Conservation (phyloP, 1,140 invertebrate species). For the Danaus plexippus region DNA sequence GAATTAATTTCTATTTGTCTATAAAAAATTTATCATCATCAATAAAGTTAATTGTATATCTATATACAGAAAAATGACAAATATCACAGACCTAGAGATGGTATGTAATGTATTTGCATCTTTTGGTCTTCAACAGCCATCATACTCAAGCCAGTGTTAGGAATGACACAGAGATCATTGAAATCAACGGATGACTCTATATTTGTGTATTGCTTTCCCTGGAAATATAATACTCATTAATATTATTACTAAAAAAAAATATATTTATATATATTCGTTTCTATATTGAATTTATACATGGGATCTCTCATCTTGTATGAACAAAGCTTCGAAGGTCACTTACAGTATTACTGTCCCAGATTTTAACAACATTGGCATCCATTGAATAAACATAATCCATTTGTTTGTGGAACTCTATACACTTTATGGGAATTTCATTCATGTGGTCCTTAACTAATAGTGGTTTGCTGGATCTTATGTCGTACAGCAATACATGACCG, state of each 20-base stretch:
- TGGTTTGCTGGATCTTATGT: constrained; percentile 93
- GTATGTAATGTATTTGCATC: constrained; percentile 96
- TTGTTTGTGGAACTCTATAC: constrained; percentile 87
- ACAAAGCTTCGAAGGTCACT: constrained; percentile 33
- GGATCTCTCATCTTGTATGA: no score
- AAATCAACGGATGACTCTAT: constrained; percentile 89
- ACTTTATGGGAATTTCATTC: constrained; percentile 93
- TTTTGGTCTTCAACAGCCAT: constrained; percentile 95
- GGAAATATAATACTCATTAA: constrained; percentile 40
- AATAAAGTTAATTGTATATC: background rate
- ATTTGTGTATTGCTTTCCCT: constrained; percentile 94
- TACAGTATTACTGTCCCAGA: constrained; percentile 94
- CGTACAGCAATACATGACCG: constrained; percentile 95
- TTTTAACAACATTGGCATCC: constrained; percentile 93
- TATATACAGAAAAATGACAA: constrained; percentile 1
- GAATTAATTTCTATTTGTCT: no score
- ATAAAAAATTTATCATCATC: no score
- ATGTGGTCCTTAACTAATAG: constrained; percentile 94
- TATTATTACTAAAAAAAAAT: background rate
- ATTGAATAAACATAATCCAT: constrained; percentile 91
- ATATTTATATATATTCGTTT: background rate
- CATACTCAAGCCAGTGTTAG: constrained; percentile 92
- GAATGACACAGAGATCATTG: constrained; percentile 93
- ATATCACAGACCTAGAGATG: constrained; percentile 76
- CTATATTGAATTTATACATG: no score